These are phyloP conservation scores for Anthoptus insignis DNA, from an alignment of 2,888 invertebrate species.

Conservation along the genomic window DNA sequence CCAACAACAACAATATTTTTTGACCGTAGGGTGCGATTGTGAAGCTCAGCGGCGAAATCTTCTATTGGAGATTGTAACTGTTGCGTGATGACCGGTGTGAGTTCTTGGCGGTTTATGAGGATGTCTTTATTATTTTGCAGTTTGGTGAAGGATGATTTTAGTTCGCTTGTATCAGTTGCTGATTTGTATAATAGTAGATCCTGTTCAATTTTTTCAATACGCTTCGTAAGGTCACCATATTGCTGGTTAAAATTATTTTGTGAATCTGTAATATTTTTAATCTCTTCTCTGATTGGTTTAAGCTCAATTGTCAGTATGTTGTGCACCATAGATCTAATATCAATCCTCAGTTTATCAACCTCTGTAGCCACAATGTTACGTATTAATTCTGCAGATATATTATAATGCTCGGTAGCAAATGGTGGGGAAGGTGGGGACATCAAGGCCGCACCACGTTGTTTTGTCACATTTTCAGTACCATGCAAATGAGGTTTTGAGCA, in stretches of 20 bases:
- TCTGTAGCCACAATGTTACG: not conserved
- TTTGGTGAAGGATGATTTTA: not conserved
- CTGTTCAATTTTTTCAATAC: slow-evolving; percentile 5
- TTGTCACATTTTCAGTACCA: not conserved
- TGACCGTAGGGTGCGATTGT: not conserved
- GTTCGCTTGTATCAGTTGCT: not conserved
- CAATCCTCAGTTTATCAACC: not conserved
- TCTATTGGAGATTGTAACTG: not conserved
- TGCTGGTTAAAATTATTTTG: not conserved
- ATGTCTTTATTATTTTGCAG: not conserved
- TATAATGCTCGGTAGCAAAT: too few relatives aligned
- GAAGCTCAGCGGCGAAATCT: not conserved
- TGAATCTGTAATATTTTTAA: not conserved
- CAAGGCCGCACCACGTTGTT: not conserved
- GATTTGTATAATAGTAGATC: too few relatives aligned
- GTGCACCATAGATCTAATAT: not conserved
- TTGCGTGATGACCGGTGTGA: not conserved
- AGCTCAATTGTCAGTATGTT: not conserved
- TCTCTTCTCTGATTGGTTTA: slow-evolving; percentile 1
- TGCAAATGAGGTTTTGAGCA: not conserved
- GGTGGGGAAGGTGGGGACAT: not conserved
- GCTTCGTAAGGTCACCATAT: not conserved
- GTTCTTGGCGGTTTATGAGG: not conserved
- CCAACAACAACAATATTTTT: not conserved
- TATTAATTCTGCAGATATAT: not conserved